Evolutionary conservation across 2,888 invertebrate genomes (phyloP), one percentile per base, ranked within the genome.

Genomic region (Protodeltote pygarga): DNA sequence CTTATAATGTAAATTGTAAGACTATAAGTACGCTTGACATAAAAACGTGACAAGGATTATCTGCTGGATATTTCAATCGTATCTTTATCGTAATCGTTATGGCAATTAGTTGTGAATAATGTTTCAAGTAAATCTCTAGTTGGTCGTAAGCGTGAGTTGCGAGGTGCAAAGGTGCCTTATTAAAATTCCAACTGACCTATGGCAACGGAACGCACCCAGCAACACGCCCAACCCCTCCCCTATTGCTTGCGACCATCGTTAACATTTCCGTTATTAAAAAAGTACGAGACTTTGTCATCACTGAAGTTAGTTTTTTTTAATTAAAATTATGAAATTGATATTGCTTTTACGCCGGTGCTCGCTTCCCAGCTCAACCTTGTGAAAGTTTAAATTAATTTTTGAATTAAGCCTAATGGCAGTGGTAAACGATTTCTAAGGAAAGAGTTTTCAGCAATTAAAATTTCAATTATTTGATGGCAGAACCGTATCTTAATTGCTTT

Each of bases 261-360:
- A 90, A 89, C 87, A 87, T 89, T 89, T 85, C 85, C 87, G 86
- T 91, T 92, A 92, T 92, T 92, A 92, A 92, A 92, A 92, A 92
- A 92, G 89, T 92, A 88, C 81, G 85, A 76, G 86, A 86, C 89
- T 89, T 89, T 90, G 89, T 90, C 92, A 91, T 89, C 89, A 87
- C 84, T 79, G 83, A 86, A 89, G 85, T 89, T 86, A 89, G 89
- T 90, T 92, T 91, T 92, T 67, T 92, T 92, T 87, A 92, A 92
- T 92, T 92, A 92, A 92, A 92, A 92, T 92, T 90, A 92, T 92
- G 89, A 92, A 91, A 91, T 92, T 92, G 92, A 92, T 92, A 92
- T 91, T 89, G 89, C 90, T 85, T 90, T 91, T 85, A 85, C 85
- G 86, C 77, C 76, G 79, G 78, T 77, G 82, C 73, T 81, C 85